These are phyloP conservation scores for Phalera bucephala DNA, from an alignment of 2,888 invertebrate genomes.

Conservation along the genomic window DNA sequence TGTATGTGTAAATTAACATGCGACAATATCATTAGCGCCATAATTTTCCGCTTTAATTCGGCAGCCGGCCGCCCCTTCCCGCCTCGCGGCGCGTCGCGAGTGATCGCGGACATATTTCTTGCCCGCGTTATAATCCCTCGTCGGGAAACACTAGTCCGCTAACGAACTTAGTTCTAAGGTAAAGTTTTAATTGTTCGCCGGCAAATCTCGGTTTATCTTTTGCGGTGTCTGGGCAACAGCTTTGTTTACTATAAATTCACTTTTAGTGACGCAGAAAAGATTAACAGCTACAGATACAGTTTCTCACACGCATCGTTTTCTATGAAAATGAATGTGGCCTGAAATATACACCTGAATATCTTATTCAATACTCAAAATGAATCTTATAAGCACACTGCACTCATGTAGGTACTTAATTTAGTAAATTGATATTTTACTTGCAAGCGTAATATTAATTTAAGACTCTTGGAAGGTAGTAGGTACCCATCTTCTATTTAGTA, in stretches of 20 bases:
- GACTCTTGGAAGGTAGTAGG: too few relatives aligned
- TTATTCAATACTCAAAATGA: too few relatives aligned
- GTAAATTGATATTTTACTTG: too few relatives aligned
- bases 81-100: constrained; percentile 48
- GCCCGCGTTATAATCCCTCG: constrained; percentile 59
- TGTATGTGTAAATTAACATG: constrained; percentile 45
- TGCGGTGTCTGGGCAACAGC: constrained; percentile 68
- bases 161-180: constrained; percentile 79
- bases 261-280: constrained; percentile 64
- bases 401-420: too few relatives aligned
- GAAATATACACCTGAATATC: too few relatives aligned
- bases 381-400: too few relatives aligned
- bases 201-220: constrained; percentile 80
- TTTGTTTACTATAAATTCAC: constrained; percentile 78
- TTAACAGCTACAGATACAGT: constrained; percentile 54
- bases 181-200: constrained; percentile 81
- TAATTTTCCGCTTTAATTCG: constrained; percentile 58
- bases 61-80: constrained; percentile 59
- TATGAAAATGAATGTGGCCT: too few relatives aligned
- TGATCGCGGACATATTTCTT: constrained; percentile 63
- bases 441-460: too few relatives aligned
- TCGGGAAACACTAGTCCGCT: constrained; percentile 64
- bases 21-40: constrained; percentile 54
- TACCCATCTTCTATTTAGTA: too few relatives aligned
- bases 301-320: too few relatives aligned